Percentiles rank a stretch among this genome's conserved stretches.
phyloP scores from a whole-genome alignment of 2,888 invertebrate genomes.

The Autographa pulchrina region DNA sequence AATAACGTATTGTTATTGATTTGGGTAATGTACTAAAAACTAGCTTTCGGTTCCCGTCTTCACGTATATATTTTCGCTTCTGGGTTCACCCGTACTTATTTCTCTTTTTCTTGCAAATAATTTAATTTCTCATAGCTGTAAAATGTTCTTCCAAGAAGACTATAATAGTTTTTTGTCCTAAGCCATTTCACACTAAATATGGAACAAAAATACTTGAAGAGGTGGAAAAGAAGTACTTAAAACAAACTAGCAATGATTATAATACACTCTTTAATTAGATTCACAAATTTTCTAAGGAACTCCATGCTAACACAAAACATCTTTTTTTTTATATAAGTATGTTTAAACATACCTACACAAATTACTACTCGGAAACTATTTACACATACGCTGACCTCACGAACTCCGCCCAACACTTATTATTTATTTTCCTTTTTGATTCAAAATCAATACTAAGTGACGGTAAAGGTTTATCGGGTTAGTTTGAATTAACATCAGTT shows the following conservation, averaged over 20 bases:
- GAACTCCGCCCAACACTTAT: not conserved
- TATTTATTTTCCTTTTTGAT: not conserved
- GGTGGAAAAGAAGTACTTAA: no score
- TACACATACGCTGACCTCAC: not conserved
- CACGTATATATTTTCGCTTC: not conserved
- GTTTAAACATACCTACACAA: no score
- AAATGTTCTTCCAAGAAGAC: no score
- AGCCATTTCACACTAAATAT: no score
- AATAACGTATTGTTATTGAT: conserved; percentile 45
- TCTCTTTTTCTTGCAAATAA: not conserved
- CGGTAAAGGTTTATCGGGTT: not conserved
- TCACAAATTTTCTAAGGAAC: no score
- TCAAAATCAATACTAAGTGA: not conserved
- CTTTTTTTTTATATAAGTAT: no score
- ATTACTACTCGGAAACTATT: not conserved
- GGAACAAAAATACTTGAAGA: no score
- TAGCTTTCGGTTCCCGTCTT: no score
- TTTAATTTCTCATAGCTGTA: not conserved
- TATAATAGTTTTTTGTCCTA: no score
- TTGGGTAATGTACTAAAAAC: not conserved
- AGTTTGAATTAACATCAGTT: not conserved
- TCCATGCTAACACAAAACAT: no score
- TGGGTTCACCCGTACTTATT: conserved; percentile 19
- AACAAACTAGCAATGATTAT: no score
- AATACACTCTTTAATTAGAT: no score